Evolutionary conservation across 2,888 invertebrate genomes (phyloP), one percentile per base, ranked within the genome.

Genomic region (Nowickia ferox): DNA sequence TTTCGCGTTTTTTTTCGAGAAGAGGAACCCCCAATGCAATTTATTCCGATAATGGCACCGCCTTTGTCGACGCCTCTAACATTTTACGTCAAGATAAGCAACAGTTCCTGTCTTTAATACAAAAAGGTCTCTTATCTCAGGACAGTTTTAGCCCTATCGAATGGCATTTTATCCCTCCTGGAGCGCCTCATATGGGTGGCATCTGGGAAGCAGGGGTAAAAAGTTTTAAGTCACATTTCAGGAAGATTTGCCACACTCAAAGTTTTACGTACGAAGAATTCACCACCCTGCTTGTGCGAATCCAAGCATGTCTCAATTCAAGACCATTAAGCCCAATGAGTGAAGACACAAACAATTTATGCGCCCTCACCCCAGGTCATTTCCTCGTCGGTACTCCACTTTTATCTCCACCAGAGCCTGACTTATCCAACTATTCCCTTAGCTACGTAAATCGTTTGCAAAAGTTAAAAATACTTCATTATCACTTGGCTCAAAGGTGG

Each of bases 11-110:
- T 38, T 68, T 30, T 15, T 69, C 68, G 1, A 22, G 71, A 4
- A 15, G 63, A 4, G 71, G 71, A 1, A 55, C 55, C 9, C 79
- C 71, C 1, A 9, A 30, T 1, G 42, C 44, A 9, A 4, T 80
- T 2, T 72, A 46, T 13, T 80, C 57, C 6, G 72, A 72, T 40
- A 72, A 80, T 55, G 65, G 72, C 5, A 55, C 40, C 1, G 57
- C 65, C 0, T 79, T 79, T 57, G 38, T 63, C 10, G 78, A 63
- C 13, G 69, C 69, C 1, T 19, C 69, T 13, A 66, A 61, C 19
- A 11, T 72, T 9, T 30, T 59, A 2, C 13, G 9, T 4, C 53
- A 57, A 9, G 15, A 38, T 30, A 38, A 72, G 30, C 4, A 9
- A n/a, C 53, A 72, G 17, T 59, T 22, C 19, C 30, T n/a, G 9